Evolutionary conservation across 2,113 vertebrate genomes (phyloP).

Genomic region (Petaurus breviceps): DNA sequence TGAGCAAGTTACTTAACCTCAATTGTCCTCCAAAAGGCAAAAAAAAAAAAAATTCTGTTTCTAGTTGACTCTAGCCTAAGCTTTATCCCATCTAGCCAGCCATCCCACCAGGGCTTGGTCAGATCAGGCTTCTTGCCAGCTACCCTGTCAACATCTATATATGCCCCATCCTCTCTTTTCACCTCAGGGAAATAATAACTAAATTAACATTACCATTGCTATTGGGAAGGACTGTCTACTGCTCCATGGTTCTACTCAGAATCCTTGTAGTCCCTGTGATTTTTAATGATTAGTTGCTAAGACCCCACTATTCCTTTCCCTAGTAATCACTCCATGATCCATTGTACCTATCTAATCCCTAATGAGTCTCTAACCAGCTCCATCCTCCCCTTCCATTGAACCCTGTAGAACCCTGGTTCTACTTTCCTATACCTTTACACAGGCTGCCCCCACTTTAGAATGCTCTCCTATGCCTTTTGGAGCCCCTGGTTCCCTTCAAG

Average conservation of each 20-base stretch:
- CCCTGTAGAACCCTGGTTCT: neutral
- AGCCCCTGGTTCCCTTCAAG: neutral
- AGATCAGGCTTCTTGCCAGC: neutral
- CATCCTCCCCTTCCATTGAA: neutral
- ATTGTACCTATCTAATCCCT: neutral
- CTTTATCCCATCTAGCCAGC: neutral
- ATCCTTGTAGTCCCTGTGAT: neutral
- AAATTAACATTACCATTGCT: neutral
- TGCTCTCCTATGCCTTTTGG: neutral
- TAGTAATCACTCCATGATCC: neutral
- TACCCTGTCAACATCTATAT: neutral
- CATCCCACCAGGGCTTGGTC: neutral
- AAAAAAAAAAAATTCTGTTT: no score
- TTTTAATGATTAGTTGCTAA: neutral
- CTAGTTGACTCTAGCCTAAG: neutral
- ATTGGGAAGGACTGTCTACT: neutral
- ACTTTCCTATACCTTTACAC: neutral
- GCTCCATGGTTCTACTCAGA: neutral
- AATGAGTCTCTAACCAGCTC: neutral
- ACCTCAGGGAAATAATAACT: neutral
- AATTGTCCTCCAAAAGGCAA: no score
- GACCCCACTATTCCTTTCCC: neutral
- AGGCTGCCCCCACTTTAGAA: neutral
- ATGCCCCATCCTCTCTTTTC: neutral
- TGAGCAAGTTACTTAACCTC: no score